phyloP scores from a whole-genome alignment of 2,113 vertebrate species.

The Syngnathus typhle region DNA sequence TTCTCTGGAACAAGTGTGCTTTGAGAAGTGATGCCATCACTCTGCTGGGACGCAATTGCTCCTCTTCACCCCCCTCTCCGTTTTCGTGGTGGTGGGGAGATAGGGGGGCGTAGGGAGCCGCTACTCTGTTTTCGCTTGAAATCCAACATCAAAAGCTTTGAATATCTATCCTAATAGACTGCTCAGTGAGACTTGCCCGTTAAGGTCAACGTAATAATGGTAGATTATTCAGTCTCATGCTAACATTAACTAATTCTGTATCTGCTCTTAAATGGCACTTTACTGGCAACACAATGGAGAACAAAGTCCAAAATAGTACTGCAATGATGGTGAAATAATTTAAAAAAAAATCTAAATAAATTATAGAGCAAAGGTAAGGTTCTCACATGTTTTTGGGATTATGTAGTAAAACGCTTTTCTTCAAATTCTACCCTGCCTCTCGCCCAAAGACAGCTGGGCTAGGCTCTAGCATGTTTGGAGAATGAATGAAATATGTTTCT shows the following conservation, averaged over 20 bases:
- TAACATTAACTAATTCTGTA: slow-evolving; percentile 9
- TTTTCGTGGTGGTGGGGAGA: slow-evolving; percentile 26
- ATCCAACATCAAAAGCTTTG: slow-evolving; percentile 52
- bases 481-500: no score
- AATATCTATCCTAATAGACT: slow-evolving; percentile 55
- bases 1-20: slow-evolving; percentile 69
- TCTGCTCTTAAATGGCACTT: slow-evolving; percentile 16
- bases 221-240: slow-evolving; percentile 15
- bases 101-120: slow-evolving; percentile 41
- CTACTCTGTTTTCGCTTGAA: slow-evolving; percentile 60
- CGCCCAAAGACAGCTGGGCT: no score
- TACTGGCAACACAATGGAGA: no score
- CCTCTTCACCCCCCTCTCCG: slow-evolving; percentile 16
- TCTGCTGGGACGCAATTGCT: slow-evolving; percentile 61
- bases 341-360: not conserved
- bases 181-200: slow-evolving; percentile 41
- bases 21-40: slow-evolving; percentile 67
- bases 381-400: not conserved
- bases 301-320: not conserved
- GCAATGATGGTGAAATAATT: not conserved
- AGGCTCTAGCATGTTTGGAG: no score
- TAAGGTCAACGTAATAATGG: slow-evolving; percentile 26
- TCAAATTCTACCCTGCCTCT: not conserved
- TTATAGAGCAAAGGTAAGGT: not conserved
- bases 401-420: not conserved